Conservation (phyloP, 2,888 invertebrate species). For the Linnaemya tessellans region DNA sequence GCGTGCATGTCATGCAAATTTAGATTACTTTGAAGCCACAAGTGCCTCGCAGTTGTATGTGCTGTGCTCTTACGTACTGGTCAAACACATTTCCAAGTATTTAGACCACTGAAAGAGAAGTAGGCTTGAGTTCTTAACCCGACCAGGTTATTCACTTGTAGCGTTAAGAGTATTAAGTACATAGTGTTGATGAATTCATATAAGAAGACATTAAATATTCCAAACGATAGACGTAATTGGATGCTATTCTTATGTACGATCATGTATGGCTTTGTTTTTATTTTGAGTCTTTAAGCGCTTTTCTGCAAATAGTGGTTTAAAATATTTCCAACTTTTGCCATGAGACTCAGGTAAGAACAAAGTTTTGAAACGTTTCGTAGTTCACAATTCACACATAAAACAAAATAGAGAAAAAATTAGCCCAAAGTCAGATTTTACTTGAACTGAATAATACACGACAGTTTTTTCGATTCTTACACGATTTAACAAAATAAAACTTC, state of each 20-base stretch:
- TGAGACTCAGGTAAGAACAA: constrained; percentile 50
- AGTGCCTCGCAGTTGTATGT: neutral
- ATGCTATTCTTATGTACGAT: constrained; percentile 6
- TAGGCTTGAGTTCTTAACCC: constrained; percentile 5
- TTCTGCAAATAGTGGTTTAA: constrained; percentile 2
- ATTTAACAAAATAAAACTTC: constrained; percentile 36
- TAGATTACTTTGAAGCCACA: neutral
- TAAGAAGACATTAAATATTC: constrained; percentile 10
- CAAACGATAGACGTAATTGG: constrained; percentile 30
- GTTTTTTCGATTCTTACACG: constrained; percentile 53
- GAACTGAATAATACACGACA: constrained; percentile 73
- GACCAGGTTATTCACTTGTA: constrained; percentile 16
- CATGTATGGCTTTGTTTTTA: constrained; percentile 63
- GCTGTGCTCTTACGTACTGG: neutral
- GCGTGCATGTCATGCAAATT: neutral
- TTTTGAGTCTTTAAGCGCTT: constrained; percentile 40
- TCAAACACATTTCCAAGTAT: neutral
- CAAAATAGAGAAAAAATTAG: constrained; percentile 15
- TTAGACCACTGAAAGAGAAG: neutral
- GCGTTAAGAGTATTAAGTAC: neutral
- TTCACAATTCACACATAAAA: constrained; percentile 45
- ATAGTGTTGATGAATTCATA: neutral
- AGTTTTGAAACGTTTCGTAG: constrained; percentile 20
- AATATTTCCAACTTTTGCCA: constrained; percentile 21
- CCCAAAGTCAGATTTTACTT: constrained; percentile 80